phyloP scores from a whole-genome alignment of 1,140 invertebrate genomes.

The Drosophila nannoptera region DNA sequence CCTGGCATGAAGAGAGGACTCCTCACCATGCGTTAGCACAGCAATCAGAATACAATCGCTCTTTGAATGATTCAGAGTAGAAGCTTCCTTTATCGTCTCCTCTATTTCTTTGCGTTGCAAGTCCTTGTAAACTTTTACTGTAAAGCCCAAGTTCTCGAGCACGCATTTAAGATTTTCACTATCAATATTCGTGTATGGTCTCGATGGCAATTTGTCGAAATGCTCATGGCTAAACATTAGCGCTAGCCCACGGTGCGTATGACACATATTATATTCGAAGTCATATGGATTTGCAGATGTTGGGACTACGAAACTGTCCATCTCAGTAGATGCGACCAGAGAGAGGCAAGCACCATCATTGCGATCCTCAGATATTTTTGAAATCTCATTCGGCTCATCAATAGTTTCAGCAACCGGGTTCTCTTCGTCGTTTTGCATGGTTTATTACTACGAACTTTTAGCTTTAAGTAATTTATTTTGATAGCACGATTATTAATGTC shows the following conservation, averaged over 20 bases:
- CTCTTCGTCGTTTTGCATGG: background rate
- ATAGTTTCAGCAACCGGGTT: background rate
- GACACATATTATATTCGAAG: constrained; percentile 90
- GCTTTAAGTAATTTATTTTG: too few species aligned
- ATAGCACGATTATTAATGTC: too few species aligned
- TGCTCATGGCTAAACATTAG: constrained; percentile 93
- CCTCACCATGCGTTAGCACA: constrained; percentile 92
- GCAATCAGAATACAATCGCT: constrained; percentile 88
- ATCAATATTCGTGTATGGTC: constrained; percentile 87
- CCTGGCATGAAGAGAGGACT: constrained; percentile 90
- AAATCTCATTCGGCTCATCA: background rate
- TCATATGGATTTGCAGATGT: constrained; percentile 84
- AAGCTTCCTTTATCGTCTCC: constrained; percentile 82
- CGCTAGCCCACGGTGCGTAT: constrained; percentile 87
- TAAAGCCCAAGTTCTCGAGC: constrained; percentile 85
- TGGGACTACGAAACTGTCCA: constrained; percentile 50
- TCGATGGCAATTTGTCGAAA: constrained; percentile 81
- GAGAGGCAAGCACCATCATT: background rate
- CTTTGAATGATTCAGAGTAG: constrained; percentile 85
- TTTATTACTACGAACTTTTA: background rate
- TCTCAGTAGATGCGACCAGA: background rate
- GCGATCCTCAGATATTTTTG: background rate
- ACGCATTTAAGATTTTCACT: constrained; percentile 83
- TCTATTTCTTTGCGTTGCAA: constrained; percentile 83
- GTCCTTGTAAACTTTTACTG: constrained; percentile 83